A percentile compares a stretch with the other conserved stretches of the same genome.
Evolutionary conservation across 1,140 invertebrate genomes (phyloP).

Genomic region (Procambarus clarkii): DNA sequence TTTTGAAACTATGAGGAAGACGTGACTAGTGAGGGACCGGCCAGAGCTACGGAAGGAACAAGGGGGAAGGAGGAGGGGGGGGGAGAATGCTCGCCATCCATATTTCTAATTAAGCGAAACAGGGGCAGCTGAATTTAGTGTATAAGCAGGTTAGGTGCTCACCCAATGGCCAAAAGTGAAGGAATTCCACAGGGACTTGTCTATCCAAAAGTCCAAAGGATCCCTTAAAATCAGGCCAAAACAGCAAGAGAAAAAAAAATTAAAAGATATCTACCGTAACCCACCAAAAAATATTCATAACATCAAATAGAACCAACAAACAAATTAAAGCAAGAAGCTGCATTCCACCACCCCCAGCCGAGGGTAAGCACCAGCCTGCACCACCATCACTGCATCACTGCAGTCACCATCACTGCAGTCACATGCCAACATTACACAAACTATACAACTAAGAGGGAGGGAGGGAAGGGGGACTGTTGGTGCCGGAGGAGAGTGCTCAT

Average conservation of each 20-base stretch:
- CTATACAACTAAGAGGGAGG: neutral
- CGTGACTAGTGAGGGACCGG: neutral
- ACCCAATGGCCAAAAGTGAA: constrained; percentile 52
- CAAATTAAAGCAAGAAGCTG: constrained; percentile 41
- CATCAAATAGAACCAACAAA: constrained; percentile 3
- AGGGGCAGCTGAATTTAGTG: constrained; percentile 57
- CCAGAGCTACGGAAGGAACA: neutral
- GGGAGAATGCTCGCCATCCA: constrained; percentile 62
- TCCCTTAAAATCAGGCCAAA: constrained; percentile 53
- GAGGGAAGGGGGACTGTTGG: neutral
- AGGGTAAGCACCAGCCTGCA: constrained; percentile 52
- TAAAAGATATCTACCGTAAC: constrained; percentile 38
- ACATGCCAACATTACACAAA: neutral
- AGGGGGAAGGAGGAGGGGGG: too few species aligned
- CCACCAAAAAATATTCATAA: constrained; percentile 20
- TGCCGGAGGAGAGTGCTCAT: neutral
- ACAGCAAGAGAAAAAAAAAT: constrained; percentile 41
- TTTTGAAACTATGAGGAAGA: neutral
- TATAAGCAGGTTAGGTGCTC: constrained; percentile 58
- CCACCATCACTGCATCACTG: constrained; percentile 26
- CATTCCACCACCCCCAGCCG: constrained; percentile 57
- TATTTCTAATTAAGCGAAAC: constrained; percentile 65
- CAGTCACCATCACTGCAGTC: constrained; percentile 34
- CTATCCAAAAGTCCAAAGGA: constrained; percentile 56
- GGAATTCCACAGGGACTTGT: constrained; percentile 61